Evolutionary conservation across 2,797 vertebrate genomes (phyloP).

Genomic region (Remorina albescens): DNA sequence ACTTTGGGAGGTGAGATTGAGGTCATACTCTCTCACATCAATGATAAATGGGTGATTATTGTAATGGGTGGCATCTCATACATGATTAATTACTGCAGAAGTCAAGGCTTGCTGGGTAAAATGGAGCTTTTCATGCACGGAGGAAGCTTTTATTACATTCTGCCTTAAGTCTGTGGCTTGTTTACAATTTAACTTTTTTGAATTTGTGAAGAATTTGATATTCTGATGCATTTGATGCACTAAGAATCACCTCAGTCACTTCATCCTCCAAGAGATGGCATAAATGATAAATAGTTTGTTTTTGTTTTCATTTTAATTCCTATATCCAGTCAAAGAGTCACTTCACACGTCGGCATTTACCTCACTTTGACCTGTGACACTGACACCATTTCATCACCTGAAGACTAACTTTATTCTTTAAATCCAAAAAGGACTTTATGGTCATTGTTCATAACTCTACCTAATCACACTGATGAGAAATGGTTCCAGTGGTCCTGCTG

Average conservation of each 20-base stretch:
- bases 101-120: constrained; percentile 29
- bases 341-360: constrained; percentile 28
- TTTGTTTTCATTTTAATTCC: background rate
- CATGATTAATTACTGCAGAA: constrained; percentile 48
- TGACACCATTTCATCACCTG: constrained; percentile 24
- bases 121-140: constrained; percentile 9
- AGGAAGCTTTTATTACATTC: constrained; percentile 27
- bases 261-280: background rate
- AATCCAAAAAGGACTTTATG: background rate
- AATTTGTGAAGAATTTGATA: background rate
- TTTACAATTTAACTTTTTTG: background rate
- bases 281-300: background rate
- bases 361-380: constrained; percentile 27
- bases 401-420: constrained; percentile 14
- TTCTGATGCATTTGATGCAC: background rate
- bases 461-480: constrained; percentile 1
- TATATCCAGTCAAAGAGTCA: constrained; percentile 3
- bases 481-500: background rate
- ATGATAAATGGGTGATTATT: constrained; percentile 28
- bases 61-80: constrained; percentile 44
- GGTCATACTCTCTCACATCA: constrained; percentile 20
- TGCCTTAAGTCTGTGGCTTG: background rate
- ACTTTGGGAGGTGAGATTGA: constrained; percentile 7
- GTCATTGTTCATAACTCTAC: background rate
- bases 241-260: background rate